A percentile compares a stretch with the other conserved stretches of the same genome.
These are phyloP conservation scores for Trimorus sp. DNA, from an alignment of 2,888 invertebrate genomes.

Conservation along the genomic window DNA sequence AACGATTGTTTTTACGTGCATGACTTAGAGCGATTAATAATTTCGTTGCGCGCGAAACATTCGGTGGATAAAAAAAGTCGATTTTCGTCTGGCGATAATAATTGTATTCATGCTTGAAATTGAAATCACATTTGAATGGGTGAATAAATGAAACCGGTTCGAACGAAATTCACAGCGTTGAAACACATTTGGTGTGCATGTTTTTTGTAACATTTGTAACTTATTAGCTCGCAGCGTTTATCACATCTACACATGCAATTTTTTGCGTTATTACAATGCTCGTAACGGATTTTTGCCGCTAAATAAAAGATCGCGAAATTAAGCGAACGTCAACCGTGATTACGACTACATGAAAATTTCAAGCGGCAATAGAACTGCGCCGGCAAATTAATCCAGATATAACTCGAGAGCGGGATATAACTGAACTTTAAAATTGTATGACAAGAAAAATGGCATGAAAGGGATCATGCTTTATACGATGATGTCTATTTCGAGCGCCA, in stretches of 20 bases:
- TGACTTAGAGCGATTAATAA: not conserved
- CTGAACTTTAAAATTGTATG: conserved; percentile 19
- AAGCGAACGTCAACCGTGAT: not conserved
- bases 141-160: too few relatives aligned
- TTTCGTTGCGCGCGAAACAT: not conserved
- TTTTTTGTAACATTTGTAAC: too few relatives aligned
- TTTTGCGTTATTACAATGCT: too few relatives aligned
- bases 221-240: too few relatives aligned
- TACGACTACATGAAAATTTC: not conserved
- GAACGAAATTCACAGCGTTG: too few relatives aligned
- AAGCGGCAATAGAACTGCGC: not conserved
- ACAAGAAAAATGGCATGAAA: conserved; percentile 10
- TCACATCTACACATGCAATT: too few relatives aligned
- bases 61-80: not conserved
- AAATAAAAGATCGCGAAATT: too few relatives aligned
- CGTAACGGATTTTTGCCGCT: too few relatives aligned
- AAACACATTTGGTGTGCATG: too few relatives aligned
- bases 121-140: too few relatives aligned
- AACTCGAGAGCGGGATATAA: not conserved
- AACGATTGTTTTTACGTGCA: not conserved
- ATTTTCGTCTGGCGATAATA: too few relatives aligned
- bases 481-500: conserved; percentile 34
- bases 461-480: conserved; percentile 14
- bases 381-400: not conserved
- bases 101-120: too few relatives aligned